These are phyloP conservation scores for Alviniconcha marisindica DNA, from an alignment of 1,140 invertebrate genomes.

Conservation along the genomic window DNA sequence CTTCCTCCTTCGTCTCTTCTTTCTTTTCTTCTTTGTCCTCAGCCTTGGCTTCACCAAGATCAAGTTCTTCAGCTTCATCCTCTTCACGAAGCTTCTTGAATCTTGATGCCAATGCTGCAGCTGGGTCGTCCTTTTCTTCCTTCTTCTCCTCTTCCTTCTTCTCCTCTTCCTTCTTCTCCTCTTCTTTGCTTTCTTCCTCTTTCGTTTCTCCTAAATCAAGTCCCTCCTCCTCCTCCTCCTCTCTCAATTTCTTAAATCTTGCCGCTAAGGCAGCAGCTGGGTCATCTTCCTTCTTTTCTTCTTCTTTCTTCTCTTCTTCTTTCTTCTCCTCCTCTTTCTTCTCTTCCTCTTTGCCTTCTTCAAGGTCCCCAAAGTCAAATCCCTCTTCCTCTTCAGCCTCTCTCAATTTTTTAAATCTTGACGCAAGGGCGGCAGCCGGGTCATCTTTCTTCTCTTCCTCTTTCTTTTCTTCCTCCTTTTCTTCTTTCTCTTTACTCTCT, in stretches of 20 bases:
- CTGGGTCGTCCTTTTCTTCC: slow-evolving; percentile 40
- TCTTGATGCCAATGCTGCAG: slow-evolving; percentile 28
- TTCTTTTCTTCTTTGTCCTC: slow-evolving; percentile 36
- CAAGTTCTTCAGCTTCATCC: slow-evolving; percentile 47
- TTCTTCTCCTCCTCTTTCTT: slow-evolving; percentile 15
- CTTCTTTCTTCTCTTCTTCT: slow-evolving; percentile 35
- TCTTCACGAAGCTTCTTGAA: slow-evolving; percentile 46
- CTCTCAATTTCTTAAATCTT: slow-evolving; percentile 45
- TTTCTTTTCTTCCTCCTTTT: slow-evolving; percentile 32
- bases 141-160: slow-evolving; percentile 38
- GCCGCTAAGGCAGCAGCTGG: slow-evolving; percentile 32
- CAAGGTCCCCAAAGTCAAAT: slow-evolving; percentile 24
- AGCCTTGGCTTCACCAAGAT: slow-evolving; percentile 37
- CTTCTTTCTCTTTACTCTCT: not conserved
- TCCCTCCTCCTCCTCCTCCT: slow-evolving; percentile 42
- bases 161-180: slow-evolving; percentile 31
- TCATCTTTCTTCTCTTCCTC: slow-evolving; percentile 21
- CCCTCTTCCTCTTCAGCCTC: slow-evolving; percentile 35
- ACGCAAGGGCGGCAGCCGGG: slow-evolving; percentile 35
- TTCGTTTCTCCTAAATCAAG: slow-evolving; percentile 14
- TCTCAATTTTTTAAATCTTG: slow-evolving; percentile 41
- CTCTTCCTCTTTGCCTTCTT: slow-evolving; percentile 33
- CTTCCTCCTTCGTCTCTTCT: not conserved
- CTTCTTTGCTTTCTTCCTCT: slow-evolving; percentile 39
- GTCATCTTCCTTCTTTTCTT: slow-evolving; percentile 39